Percentiles rank a stretch among this genome's conserved stretches.
These are phyloP conservation scores for Nomada ruficornis DNA, from an alignment of 2,888 invertebrate species.

Conservation along the genomic window DNA sequence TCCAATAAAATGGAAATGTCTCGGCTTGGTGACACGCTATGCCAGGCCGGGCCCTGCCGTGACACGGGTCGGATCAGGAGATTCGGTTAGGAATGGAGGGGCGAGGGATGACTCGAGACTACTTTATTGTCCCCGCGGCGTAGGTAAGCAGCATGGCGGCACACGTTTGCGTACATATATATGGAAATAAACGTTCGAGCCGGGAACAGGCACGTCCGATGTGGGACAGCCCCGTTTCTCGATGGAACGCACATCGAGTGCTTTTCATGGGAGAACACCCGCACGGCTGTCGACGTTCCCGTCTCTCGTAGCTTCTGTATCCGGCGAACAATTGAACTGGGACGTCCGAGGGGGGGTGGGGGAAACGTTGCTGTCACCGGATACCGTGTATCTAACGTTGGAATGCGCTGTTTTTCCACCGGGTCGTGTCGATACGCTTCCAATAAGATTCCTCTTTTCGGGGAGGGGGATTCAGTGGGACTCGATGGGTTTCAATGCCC, in stretches of 20 bases:
- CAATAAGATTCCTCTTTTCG: conserved; percentile 48
- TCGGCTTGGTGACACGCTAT: conserved; percentile 71
- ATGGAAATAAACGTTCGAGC: conserved; percentile 62
- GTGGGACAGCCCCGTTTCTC: conserved; percentile 47
- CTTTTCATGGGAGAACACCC: conserved; percentile 57
- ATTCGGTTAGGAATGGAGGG: conserved; percentile 11
- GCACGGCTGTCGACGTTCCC: conserved; percentile 19
- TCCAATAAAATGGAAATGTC: conserved; percentile 84
- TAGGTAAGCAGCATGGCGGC: conserved; percentile 64
- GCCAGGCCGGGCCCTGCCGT: neutral
- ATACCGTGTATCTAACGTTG: conserved; percentile 45
- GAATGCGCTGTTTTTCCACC: conserved; percentile 19
- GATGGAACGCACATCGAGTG: conserved; percentile 65
- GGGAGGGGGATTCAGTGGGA: conserved; percentile 9
- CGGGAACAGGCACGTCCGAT: conserved; percentile 44
- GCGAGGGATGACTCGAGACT: conserved; percentile 27
- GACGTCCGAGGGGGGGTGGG: conserved; percentile 6
- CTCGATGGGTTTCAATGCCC: neutral
- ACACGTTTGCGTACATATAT: conserved; percentile 53
- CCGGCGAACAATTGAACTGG: conserved; percentile 54
- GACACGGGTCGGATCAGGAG: conserved; percentile 24
- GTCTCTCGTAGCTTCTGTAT: conserved; percentile 41
- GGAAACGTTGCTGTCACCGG: neutral
- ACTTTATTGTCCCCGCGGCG: conserved; percentile 68
- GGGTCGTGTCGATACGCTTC: conserved; percentile 35